Evolutionary conservation across 2,797 vertebrate genomes (phyloP).

Genomic region (Xiphophorus birchmanni): DNA sequence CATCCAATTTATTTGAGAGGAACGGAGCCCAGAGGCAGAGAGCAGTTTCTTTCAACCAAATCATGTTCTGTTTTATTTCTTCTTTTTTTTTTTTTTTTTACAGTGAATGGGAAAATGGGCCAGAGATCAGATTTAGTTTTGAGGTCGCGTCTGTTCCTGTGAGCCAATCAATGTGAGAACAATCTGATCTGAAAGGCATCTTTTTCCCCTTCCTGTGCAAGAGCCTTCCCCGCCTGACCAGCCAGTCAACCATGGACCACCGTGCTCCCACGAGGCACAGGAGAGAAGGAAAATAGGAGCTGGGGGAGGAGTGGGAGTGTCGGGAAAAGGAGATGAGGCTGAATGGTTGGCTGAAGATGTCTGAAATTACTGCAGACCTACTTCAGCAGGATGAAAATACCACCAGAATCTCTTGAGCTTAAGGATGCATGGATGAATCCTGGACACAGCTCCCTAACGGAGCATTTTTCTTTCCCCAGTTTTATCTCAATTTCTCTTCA

Average conservation of each 20-base stretch:
- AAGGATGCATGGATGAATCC: slow-evolving; percentile 40
- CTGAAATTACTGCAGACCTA: slow-evolving; percentile 62
- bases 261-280: slow-evolving; percentile 52
- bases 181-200: slow-evolving; percentile 54
- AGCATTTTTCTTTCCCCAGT: background rate
- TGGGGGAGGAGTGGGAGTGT: slow-evolving; percentile 31
- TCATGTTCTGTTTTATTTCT: slow-evolving; percentile 24
- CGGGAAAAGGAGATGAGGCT: slow-evolving; percentile 61
- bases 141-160: slow-evolving; percentile 60
- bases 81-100: slow-evolving; percentile 22
- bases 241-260: slow-evolving; percentile 66
- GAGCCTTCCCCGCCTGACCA: slow-evolving; percentile 41
- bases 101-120: slow-evolving; percentile 26
- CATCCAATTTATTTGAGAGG: slow-evolving; percentile 12
- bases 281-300: slow-evolving; percentile 10
- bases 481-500: slow-evolving; percentile 27
- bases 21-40: slow-evolving; percentile 23
- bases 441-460: slow-evolving; percentile 9
- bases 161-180: slow-evolving; percentile 64
- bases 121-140: slow-evolving; percentile 53
- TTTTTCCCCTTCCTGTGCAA: slow-evolving; percentile 33
- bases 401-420: slow-evolving; percentile 56
- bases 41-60: slow-evolving; percentile 9
- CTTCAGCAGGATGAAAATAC: slow-evolving; percentile 62
- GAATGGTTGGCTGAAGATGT: slow-evolving; percentile 60